Conservation (phyloP, 2,113 vertebrate genomes). For the Periophthalmus modestus region DNA sequence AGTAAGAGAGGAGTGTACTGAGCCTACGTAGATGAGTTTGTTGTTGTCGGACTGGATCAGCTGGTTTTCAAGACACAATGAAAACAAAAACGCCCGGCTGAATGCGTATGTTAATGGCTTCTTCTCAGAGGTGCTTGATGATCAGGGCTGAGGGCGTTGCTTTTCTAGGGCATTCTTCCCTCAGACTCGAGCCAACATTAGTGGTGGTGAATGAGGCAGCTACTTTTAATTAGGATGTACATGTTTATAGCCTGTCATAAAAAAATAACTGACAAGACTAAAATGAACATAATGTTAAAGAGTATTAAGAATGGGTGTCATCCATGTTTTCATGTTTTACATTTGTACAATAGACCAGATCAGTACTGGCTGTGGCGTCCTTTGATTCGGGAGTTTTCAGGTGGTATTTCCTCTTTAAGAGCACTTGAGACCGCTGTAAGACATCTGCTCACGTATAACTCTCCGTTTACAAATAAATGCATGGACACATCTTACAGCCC, state of each 20-base stretch:
- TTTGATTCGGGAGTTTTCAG: not conserved
- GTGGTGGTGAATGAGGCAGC: not conserved
- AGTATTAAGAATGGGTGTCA: not conserved
- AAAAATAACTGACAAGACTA: not conserved
- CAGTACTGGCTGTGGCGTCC: not conserved
- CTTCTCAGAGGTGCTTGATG: conserved; percentile 6
- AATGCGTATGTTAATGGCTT: conserved; percentile 24
- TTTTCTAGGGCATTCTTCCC: conserved; percentile 14
- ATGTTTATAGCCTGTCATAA: not conserved
- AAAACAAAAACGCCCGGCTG: conserved; percentile 28
- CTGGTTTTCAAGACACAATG: conserved; percentile 36
- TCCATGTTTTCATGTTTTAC: not conserved
- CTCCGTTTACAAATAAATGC: not conserved
- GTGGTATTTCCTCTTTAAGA: not conserved
- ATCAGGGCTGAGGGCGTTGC: not conserved
- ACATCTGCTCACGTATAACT: not conserved
- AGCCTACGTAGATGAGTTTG: conserved; percentile 2
- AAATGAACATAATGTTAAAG: not conserved
- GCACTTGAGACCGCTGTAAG: conserved; percentile 17
- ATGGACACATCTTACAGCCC: not conserved
- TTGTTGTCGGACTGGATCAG: conserved; percentile 35
- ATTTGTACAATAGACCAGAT: not conserved
- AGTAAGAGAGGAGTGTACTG: not conserved
- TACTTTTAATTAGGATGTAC: not conserved
- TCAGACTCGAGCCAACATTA: not conserved